These are phyloP conservation scores for Barypeithes pellucidus DNA, from an alignment of 2,888 invertebrate species.

Conservation along the genomic window DNA sequence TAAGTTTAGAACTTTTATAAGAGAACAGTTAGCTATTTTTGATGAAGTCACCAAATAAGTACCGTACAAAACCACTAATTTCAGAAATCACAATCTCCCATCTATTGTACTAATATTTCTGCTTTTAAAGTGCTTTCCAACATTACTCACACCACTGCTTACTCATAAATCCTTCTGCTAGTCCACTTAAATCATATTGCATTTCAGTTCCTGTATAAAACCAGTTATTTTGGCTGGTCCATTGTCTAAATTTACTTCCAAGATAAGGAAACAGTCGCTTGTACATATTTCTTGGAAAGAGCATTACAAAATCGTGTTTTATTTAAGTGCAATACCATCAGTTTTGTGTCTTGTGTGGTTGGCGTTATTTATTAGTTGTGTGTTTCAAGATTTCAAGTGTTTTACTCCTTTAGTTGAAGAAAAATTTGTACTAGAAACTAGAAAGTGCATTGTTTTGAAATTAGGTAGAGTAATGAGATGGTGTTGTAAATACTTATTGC, in stretches of 20 bases:
- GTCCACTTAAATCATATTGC: constrained; percentile 7
- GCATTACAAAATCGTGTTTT: constrained; percentile 12
- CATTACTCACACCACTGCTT: constrained; percentile 32
- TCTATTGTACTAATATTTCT: constrained; percentile 17
- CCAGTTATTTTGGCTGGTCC: constrained; percentile 14
- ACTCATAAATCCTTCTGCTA: constrained; percentile 31
- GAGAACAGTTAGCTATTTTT: not conserved
- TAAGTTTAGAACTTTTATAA: constrained; percentile 9
- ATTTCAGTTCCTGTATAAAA: constrained; percentile 12
- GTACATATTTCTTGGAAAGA: constrained; percentile 20
- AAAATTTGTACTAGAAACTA: no score
- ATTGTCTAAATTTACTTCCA: constrained; percentile 15
- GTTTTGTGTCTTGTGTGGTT: constrained; percentile 15
- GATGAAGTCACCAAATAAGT: not conserved
- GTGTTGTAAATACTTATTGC: not conserved
- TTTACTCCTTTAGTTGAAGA: no score
- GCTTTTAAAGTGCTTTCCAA: constrained; percentile 5
- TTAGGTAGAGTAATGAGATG: not conserved
- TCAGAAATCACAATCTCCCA: not conserved
- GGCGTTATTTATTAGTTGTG: constrained; percentile 6
- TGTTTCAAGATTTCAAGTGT: not conserved
- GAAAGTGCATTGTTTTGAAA: not conserved
- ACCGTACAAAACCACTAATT: not conserved
- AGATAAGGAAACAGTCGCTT: constrained; percentile 12
- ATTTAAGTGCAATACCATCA: constrained; percentile 22